Conservation (phyloP, 64 coral and sea anemone genomes). For the Actinia tenebrosa region DNA sequence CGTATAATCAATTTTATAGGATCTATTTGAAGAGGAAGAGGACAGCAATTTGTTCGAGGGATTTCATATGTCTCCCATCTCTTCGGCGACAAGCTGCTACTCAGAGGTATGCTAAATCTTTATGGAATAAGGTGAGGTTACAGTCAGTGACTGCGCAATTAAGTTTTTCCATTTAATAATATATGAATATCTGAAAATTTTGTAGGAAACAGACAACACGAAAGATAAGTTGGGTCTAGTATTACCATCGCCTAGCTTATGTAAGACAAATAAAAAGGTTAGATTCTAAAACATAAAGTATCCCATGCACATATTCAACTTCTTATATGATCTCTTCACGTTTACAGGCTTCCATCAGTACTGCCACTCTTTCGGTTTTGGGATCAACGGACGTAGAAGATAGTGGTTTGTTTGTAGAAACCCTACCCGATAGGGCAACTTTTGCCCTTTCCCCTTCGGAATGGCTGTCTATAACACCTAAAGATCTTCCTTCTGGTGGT, state of each 20-base stretch:
- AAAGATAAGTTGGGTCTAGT: background rate
- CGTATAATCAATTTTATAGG: background rate
- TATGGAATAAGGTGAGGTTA: background rate
- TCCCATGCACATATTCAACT: background rate
- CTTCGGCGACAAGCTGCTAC: background rate
- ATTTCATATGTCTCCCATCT: background rate
- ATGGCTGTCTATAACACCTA: background rate
- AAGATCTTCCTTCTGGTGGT: background rate
- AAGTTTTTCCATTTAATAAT: background rate
- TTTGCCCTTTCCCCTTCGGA: background rate
- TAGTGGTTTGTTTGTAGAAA: background rate
- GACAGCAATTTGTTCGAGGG: background rate
- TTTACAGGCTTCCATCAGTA: constrained; percentile 1
- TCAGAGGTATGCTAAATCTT: background rate
- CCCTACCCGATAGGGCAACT: background rate
- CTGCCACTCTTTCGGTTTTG: constrained; percentile 5
- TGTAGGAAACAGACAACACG: background rate
- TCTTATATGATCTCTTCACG: background rate
- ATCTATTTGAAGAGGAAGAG: background rate
- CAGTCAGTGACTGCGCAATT: background rate
- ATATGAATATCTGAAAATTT: background rate
- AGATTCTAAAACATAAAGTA: background rate
- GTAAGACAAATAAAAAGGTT: constrained; percentile 2
- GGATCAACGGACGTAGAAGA: background rate
- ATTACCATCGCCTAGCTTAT: background rate